Evolutionary conservation across 2,888 invertebrate genomes (phyloP).

Genomic region (Drosophila meridiana): DNA sequence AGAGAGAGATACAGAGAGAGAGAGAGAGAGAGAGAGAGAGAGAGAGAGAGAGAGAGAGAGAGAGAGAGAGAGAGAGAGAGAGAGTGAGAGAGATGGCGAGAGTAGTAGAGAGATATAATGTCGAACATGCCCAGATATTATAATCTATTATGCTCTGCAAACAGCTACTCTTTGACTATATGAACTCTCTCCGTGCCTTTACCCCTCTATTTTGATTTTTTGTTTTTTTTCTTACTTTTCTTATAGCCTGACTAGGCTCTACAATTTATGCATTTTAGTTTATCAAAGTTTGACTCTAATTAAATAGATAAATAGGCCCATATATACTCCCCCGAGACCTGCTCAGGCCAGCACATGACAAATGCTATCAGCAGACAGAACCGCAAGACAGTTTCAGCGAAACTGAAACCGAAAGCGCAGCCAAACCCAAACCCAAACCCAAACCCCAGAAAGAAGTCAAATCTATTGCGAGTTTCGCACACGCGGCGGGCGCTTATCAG

Average conservation of each 20-base stretch:
- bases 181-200: not conserved
- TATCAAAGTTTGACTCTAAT: no score
- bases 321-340: not conserved
- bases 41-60: not conserved
- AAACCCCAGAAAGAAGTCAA: conserved; percentile 30
- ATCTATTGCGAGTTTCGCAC: conserved; percentile 48
- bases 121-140: no score
- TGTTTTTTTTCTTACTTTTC: no score
- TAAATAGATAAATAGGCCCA: no score
- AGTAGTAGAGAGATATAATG: no score
- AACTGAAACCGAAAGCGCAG: not conserved
- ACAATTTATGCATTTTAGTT: no score
- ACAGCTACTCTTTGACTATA: not conserved
- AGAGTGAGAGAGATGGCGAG: no score
- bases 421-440: not conserved
- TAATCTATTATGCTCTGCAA: not conserved
- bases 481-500: conserved; percentile 60
- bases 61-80: no score
- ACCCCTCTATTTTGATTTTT: no score
- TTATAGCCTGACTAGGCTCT: no score
- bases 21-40: not conserved
- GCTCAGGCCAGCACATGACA: not conserved
- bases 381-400: conserved; percentile 11
- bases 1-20: no score
- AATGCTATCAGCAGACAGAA: conserved; percentile 59